phyloP scores from a whole-genome alignment of 1,140 invertebrate species.

The Tetramorium parvispinum region DNA sequence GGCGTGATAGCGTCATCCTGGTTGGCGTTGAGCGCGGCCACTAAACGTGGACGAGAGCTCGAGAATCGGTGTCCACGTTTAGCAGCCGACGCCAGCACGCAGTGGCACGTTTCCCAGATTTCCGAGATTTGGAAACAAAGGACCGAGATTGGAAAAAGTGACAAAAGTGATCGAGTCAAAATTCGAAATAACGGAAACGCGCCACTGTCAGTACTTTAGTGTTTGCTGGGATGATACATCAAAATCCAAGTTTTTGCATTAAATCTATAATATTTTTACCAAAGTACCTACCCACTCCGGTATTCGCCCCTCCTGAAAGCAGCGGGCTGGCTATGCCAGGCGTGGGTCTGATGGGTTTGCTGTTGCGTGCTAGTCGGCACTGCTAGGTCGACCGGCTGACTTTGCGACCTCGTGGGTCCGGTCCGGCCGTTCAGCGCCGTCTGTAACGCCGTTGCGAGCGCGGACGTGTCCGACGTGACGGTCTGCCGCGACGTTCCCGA shows the following conservation, averaged over 20 bases:
- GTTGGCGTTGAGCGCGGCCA: background rate
- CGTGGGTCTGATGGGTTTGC: conserved; percentile 80
- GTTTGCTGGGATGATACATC: too few relatives aligned
- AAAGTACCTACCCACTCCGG: conserved; percentile 79
- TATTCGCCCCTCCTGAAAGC: conserved; percentile 83
- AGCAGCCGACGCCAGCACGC: background rate
- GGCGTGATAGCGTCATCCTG: background rate
- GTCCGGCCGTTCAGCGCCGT: conserved; percentile 80
- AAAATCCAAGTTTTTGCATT: background rate
- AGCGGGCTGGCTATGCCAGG: conserved; percentile 84
- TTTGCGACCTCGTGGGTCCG: conserved; percentile 85
- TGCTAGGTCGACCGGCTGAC: conserved; percentile 85
- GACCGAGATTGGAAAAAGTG: too few relatives aligned
- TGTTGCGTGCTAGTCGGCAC: conserved; percentile 76
- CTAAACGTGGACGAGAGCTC: conserved; percentile 3
- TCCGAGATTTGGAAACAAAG: background rate
- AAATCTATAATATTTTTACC: background rate
- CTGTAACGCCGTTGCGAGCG: conserved; percentile 81
- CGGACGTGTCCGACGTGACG: conserved; percentile 82
- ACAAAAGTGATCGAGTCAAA: background rate
- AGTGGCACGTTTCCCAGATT: background rate
- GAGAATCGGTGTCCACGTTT: background rate
- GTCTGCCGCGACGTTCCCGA: conserved; percentile 82
- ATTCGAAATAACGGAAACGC: background rate
- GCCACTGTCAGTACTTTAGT: background rate